Conservation (phyloP, 2,888 invertebrate species). For the Sclerodermus sp. region DNA sequence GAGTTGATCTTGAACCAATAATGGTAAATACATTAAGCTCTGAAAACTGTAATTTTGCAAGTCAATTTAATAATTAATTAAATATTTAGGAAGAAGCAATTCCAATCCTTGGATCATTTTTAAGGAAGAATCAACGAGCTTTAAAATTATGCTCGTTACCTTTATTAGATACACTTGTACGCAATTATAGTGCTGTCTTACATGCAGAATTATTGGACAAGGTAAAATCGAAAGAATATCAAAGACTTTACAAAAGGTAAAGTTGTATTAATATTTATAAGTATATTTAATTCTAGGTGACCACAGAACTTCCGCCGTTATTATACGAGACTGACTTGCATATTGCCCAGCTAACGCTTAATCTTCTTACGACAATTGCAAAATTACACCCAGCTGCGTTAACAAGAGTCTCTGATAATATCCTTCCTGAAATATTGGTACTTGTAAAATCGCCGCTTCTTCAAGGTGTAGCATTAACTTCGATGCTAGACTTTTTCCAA, state of each 20-base stretch:
- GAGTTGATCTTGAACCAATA: slow-evolving; percentile 81
- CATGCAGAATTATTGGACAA: slow-evolving; percentile 74
- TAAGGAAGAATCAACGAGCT: slow-evolving; percentile 95
- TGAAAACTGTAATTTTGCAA: not conserved
- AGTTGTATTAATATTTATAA: not conserved
- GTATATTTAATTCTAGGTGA: slow-evolving; percentile 60
- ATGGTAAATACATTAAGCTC: slow-evolving; percentile 62
- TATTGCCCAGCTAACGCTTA: slow-evolving; percentile 89
- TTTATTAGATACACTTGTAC: slow-evolving; percentile 86
- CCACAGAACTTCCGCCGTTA: slow-evolving; percentile 86
- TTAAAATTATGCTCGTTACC: slow-evolving; percentile 88
- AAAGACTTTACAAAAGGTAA: no score
- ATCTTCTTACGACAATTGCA: slow-evolving; percentile 81
- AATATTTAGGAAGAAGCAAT: slow-evolving; percentile 76
- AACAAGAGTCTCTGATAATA: slow-evolving; percentile 70
- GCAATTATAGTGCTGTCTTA: slow-evolving; percentile 77
- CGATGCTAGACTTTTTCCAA: slow-evolving; percentile 90
- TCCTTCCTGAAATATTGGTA: slow-evolving; percentile 82
- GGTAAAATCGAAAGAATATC: slow-evolving; percentile 52
- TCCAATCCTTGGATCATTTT: slow-evolving; percentile 89
- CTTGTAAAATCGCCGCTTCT: slow-evolving; percentile 89
- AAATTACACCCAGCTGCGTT: slow-evolving; percentile 77
- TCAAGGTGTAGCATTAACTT: slow-evolving; percentile 88
- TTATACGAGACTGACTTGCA: slow-evolving; percentile 94
- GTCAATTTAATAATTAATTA: no score